Evolutionary conservation across 2,888 invertebrate genomes (phyloP), one percentile per base, ranked within the genome.

Genomic region (Synergus itoensis): DNA sequence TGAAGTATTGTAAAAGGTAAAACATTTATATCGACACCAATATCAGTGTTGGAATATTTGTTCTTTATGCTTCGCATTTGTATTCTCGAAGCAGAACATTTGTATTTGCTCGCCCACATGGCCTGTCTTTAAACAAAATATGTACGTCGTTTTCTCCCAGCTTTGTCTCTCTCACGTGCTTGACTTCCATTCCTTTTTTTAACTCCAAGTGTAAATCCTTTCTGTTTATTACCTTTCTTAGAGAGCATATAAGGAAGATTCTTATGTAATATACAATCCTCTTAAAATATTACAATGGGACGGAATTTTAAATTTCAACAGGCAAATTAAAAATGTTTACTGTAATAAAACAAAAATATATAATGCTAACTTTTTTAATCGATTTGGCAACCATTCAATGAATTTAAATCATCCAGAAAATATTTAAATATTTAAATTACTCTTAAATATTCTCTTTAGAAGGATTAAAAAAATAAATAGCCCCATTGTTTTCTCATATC

Each of bases 21-120:
- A 60, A 7, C 48, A 48, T 64, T 40, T 64, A n/a, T n/a, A 64
- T 43, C 18, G 12, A 18, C 12, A 67, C 41, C 67, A 67, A 67
- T 67, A 21, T 9, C 18, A 60, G 43, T 21, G 67, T 21, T 43
- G 41, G 18, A 45, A 67, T 43, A 67, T 67, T 67, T 41, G 43
- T 67, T 67, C 67, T 43, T 67, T 67, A 45, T 67, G 18, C 18
- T 11, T n/a, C 2, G 41, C 67, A 67, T 67, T 67, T 67, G 43
- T 67, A 67, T 45, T 67, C 67, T 45, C 67, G 18, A 18, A n/a
- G 57, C 57, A 60, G 21, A 12, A 45, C 43, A 67, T 67, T 67
- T 67, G 18, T 67, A 67, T 67, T 67, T 18, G 18, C 43, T 43
- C 67, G 67, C 67, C 67, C 21, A 67, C 67, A 67, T 41, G 43